phyloP scores from a whole-genome alignment of 2,797 vertebrate genomes.

The Podarcis lilfordi region DNA sequence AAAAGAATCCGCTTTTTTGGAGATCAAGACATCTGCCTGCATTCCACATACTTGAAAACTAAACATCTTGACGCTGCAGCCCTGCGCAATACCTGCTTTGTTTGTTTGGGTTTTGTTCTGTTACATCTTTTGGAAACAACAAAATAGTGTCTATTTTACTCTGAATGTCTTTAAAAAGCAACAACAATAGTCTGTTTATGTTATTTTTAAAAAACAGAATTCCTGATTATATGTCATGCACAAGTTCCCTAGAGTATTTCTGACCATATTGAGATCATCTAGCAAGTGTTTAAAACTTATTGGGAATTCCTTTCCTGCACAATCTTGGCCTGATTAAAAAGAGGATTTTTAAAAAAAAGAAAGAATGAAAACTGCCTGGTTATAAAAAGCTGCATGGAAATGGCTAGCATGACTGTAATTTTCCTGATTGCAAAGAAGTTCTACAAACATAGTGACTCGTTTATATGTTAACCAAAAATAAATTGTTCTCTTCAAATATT shows the following conservation, averaged over 20 bases:
- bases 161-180: slow-evolving; percentile 54
- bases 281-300: slow-evolving; percentile 72
- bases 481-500: slow-evolving; percentile 30
- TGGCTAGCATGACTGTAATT: slow-evolving; percentile 47
- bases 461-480: slow-evolving; percentile 53
- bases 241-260: slow-evolving; percentile 67
- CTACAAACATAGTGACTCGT: slow-evolving; percentile 38
- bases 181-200: slow-evolving; percentile 71
- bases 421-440: slow-evolving; percentile 45
- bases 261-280: slow-evolving; percentile 77
- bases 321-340: slow-evolving; percentile 73
- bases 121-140: slow-evolving; percentile 63
- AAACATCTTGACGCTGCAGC: slow-evolving; percentile 43
- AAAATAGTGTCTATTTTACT: slow-evolving; percentile 73
- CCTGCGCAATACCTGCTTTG: slow-evolving; percentile 49
- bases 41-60: slow-evolving; percentile 37
- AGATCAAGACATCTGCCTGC: slow-evolving; percentile 7
- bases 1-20: neutral
- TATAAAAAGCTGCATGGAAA: slow-evolving; percentile 63
- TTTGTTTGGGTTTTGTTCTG: slow-evolving; percentile 61
- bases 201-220: slow-evolving; percentile 74
- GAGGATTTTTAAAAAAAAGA: slow-evolving; percentile 47
- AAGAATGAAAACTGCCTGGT: slow-evolving; percentile 32
- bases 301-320: slow-evolving; percentile 76
- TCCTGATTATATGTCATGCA: slow-evolving; percentile 70